phyloP scores from a whole-genome alignment of 2,888 invertebrate species.

The Philereme vetulata region DNA sequence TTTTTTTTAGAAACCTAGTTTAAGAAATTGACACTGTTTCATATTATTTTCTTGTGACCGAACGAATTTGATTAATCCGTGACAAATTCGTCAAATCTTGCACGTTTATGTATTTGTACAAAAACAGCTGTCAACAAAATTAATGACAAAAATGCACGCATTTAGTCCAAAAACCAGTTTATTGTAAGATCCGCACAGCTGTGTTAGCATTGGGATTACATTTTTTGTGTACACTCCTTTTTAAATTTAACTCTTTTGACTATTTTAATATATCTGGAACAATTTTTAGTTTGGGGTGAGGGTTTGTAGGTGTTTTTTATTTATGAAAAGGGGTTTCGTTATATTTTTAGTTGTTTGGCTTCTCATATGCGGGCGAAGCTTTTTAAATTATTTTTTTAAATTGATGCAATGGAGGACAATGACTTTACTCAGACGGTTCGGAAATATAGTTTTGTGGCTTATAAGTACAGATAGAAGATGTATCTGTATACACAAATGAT shows the following conservation, averaged over 20 bases:
- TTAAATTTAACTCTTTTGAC: constrained; percentile 83
- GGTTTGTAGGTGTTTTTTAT: constrained; percentile 63
- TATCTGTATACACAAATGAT: not conserved
- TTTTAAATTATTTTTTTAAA: constrained; percentile 56
- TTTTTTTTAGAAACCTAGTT: too few relatives aligned
- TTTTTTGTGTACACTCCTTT: constrained; percentile 69
- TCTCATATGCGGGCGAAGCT: constrained; percentile 64
- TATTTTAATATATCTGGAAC: constrained; percentile 82
- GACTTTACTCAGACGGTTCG: constrained; percentile 48
- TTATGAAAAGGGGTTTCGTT: constrained; percentile 58
- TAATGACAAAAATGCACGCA: constrained; percentile 30
- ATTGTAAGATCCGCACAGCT: constrained; percentile 71
- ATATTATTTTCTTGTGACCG: too few relatives aligned
- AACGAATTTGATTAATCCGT: too few relatives aligned
- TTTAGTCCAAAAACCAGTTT: constrained; percentile 45
- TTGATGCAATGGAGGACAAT: constrained; percentile 42
- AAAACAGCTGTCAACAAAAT: constrained; percentile 16
- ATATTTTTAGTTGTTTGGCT: constrained; percentile 57
- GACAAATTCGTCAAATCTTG: not conserved
- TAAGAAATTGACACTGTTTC: too few relatives aligned
- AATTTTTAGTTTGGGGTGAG: constrained; percentile 74
- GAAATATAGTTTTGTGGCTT: not conserved
- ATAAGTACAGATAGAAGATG: not conserved
- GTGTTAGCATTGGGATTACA: constrained; percentile 79
- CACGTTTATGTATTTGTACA: not conserved